Conservation (phyloP, 2,113 vertebrate species). For the Hippotragus niger region DNA sequence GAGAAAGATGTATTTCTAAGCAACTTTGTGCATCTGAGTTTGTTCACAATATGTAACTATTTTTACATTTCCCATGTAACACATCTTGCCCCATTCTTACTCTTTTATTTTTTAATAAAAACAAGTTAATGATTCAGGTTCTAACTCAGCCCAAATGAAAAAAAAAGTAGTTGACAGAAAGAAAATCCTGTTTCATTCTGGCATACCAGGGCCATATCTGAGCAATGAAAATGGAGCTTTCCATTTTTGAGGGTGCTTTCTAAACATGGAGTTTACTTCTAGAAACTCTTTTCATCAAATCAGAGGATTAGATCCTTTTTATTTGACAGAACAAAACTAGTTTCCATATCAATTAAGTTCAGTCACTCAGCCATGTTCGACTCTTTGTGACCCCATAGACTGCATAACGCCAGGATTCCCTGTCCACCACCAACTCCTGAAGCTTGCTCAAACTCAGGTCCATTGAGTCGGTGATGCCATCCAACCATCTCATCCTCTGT, state of each 20-base stretch:
- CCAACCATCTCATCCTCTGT: neutral
- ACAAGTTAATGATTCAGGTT: neutral
- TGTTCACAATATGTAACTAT: neutral
- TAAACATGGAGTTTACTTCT: neutral
- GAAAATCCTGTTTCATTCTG: neutral
- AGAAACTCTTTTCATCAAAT: neutral
- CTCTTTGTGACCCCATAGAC: neutral
- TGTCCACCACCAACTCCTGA: neutral
- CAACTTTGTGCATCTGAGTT: neutral
- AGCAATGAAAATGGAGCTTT: neutral
- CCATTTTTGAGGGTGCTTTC: neutral
- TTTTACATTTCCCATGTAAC: neutral
- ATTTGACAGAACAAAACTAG: slow-evolving; percentile 2
- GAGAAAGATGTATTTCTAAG: neutral
- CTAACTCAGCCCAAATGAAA: neutral
- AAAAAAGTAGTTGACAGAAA: neutral
- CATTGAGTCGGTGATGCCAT: neutral
- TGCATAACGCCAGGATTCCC: neutral
- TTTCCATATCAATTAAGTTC: neutral
- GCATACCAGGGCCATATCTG: neutral
- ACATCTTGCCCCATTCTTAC: neutral
- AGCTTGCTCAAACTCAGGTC: neutral
- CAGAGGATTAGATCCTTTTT: neutral
- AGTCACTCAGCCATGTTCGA: rapidly evolving
- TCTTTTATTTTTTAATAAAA: neutral